Base-by-base conservation (phyloP, 2,113 vertebrate genomes). In the Prunella himalayana region DNA sequence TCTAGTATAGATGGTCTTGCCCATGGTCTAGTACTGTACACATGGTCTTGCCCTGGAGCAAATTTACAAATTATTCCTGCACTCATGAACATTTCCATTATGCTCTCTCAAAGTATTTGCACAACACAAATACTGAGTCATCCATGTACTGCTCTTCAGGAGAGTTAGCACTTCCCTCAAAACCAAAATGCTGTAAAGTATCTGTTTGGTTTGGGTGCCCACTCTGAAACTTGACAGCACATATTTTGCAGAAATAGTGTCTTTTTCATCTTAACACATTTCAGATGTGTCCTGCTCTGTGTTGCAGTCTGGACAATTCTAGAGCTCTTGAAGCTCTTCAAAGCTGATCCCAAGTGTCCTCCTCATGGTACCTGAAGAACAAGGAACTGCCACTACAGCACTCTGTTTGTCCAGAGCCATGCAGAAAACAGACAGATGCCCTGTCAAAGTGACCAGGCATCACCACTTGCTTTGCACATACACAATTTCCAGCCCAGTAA, bases 291-390 rank as follows among this genome's bases (percentile, higher is more conserved):
- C 50, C 56, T 53, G 37, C 24, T 27, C 37, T 25, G 17, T 64
- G 35, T 3, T 61, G 37, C 47, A 75, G 12, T 28, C 30, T 27
- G 45, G 45, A 69, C 23, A 68, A 45, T 30, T 41, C 53, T 56
- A 64, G 39, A 89, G 77, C 30, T 54, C 27, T 24, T 22, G 31
- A 42, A 76, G 51, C 21, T 53, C 63, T 57, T 57, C 54, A 72
- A 39, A 56, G 41, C 30, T 69, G 53, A 69, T 31, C 44, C 49
- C n/a, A 45, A 41, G 37, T 7, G 6, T 45, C 19, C 35, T 51
- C 33, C n/a, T 78, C 16, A 33, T 0, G 1, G 14, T 2, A 3
- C 1, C 30, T 1, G 0, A 73, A 83, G 53, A 89, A 35, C 25
- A 57, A 57, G 0, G 1, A 61, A 39, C 21, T 56, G 41, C 35